Base-by-base conservation (phyloP, 2,113 vertebrate genomes). In the Hippopotamus amphibius region DNA sequence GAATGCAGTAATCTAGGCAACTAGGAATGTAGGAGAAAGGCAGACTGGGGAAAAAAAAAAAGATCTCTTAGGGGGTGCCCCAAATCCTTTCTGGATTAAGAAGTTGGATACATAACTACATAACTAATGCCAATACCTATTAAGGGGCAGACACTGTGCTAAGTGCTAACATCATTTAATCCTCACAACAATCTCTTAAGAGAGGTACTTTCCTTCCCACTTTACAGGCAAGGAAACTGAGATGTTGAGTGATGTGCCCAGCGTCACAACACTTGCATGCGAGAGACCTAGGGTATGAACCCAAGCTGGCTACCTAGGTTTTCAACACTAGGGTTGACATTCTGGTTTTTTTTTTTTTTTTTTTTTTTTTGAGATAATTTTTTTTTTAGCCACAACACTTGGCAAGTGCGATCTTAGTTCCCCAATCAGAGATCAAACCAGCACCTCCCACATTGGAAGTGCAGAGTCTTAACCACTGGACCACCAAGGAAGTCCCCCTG, bases 181-280 rank as follows among this genome's bases (percentile, higher is more conserved):
- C 68, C 69, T 50, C 86, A 53, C 37, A 71, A 82, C 37, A 30
- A 14, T 22, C 72, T n/a, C 82, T 46, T 65, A 21, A 53, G 26
- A 11, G 53, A 63, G 59, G 41, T 28, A 15, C 3, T 48, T 61
- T 15, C 13, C 8, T 26, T 61, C 65, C 82, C 74, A 90, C 57
- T 65, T 96, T 89, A 90, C 65, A 97, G 43, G 55, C 41, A 24
- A 76, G 57, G 4, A 87, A 79, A 87, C 14, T 16, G 50, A 85
- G 72, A 26, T 37, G 46, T 12, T 13, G 10, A 41, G 37, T 22
- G 22, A 16, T 0, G 1, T 10, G 57, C 55, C 66, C 28, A 30
- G 28, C 1, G 1, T 22, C 84, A 65, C 7, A 21, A 7, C 21
- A 55, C 21, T 12, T 24, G 41, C 7, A 22, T 28, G 43, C 90